Evolutionary conservation across 2,888 invertebrate genomes (phyloP), one percentile per base, ranked within the genome.

Genomic region (Nemurella pictetii): DNA sequence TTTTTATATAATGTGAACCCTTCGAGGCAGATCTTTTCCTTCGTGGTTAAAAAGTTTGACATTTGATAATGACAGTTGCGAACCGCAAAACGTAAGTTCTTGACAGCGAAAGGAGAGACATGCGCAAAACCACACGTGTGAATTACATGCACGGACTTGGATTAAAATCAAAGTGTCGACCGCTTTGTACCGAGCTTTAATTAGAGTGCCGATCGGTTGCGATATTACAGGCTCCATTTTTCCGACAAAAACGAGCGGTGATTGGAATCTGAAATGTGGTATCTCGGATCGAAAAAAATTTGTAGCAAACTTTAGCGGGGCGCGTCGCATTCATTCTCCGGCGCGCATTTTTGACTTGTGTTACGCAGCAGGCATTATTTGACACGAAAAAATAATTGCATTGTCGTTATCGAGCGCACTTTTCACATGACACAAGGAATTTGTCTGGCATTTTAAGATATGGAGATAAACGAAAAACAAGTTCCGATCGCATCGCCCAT

Each of bases 381-480:
- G 75, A 25, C 26, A 75, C 26, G 12, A 75, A 75, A 75, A 75
- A 75, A 75, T 75, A 75, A 75, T 75, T 75, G 26, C 26, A 75
- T 75, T 75, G 75, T 75, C 28, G 28, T 75, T 75, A 75, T 75
- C 75, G 75, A 27, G 75, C 75, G 28, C n/a, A 27, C 28, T 75
- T 75, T 75, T 28, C 75, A 26, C 75, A 75, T 28, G 28, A 27
- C 28, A 28, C 28, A 28, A n/a, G 78, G 78, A 78, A 78, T 78
- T 78, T 78, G 78, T 78, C 78, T 78, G 78, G 78, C 78, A 78
- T 78, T 29, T 30, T 28, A 78, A 78, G 78, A 78, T 75, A 78
- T 30, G 78, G 78, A 78, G 78, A 78, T 78, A 78, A 78, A 30
- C 78, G 4, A 30, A 55, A 30, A 78, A 78, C 78, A 78, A 28